Conservation (phyloP, 2,888 invertebrate genomes). For the Erpobdella octoculata region DNA sequence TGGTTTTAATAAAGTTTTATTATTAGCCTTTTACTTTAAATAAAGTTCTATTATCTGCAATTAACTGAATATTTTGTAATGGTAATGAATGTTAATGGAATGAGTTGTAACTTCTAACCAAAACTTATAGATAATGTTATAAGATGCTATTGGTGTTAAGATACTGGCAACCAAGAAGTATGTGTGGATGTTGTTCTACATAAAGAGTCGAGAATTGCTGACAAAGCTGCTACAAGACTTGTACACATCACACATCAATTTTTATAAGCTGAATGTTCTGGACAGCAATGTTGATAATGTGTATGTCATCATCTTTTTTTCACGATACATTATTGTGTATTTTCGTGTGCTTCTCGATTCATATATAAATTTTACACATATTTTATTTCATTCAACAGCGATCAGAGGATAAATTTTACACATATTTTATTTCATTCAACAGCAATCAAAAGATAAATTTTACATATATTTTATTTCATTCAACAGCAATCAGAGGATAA, state of each 20-base stretch:
- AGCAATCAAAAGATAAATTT: too few species aligned
- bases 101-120: not conserved
- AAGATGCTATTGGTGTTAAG: too few species aligned
- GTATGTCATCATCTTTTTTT: slow-evolving; percentile 49
- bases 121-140: not conserved
- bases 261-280: slow-evolving; percentile 54
- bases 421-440: not conserved
- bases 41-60: too few species aligned
- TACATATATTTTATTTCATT: not conserved
- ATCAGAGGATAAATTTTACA: too few species aligned
- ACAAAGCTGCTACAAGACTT: slow-evolving; percentile 53
- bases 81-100: too few species aligned
- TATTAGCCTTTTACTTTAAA: too few species aligned
- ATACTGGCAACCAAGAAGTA: slow-evolving; percentile 53
- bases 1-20: too few species aligned
- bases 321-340: too few species aligned
- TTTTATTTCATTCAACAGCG: not conserved
- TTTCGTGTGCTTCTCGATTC: too few species aligned
- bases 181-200: slow-evolving; percentile 53
- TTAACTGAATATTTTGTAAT: not conserved
- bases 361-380: not conserved
- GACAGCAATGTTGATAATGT: slow-evolving; percentile 55
- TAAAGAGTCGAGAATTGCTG: slow-evolving; percentile 54
- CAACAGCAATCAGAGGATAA: too few species aligned
- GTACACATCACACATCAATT: slow-evolving; percentile 56